phyloP scores from a whole-genome alignment of 1,140 invertebrate genomes.

The Dryas iulia region DNA sequence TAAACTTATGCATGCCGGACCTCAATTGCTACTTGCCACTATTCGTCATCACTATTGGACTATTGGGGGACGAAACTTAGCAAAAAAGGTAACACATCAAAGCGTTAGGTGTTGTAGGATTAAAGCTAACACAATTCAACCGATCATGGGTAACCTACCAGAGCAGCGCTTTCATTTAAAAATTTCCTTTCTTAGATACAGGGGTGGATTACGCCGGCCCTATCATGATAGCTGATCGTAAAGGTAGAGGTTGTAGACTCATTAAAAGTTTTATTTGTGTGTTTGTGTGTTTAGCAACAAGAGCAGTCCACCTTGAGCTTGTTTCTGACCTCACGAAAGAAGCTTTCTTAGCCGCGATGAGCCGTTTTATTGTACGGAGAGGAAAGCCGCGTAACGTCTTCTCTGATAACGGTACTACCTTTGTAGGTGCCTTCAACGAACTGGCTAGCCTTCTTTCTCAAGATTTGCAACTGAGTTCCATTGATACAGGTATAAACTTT shows the following conservation, averaged over 20 bases:
- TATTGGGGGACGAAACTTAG: conserved; percentile 29
- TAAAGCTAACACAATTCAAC: conserved; percentile 18
- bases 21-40: conserved; percentile 25
- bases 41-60: conserved; percentile 33
- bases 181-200: conserved; percentile 32
- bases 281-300: conserved; percentile 34
- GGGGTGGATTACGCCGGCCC: conserved; percentile 56
- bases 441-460: background rate
- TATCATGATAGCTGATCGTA: conserved; percentile 38
- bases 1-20: conserved; percentile 26
- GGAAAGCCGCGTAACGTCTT: conserved; percentile 23
- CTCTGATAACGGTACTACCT: conserved; percentile 32
- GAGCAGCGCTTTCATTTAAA: conserved; percentile 11
- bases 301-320: conserved; percentile 35
- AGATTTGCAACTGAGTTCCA: background rate
- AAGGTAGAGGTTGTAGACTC: conserved; percentile 36
- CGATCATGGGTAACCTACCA: conserved; percentile 36
- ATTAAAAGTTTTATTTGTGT: conserved; percentile 47
- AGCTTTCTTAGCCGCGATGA: conserved; percentile 17
- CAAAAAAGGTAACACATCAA: background rate
- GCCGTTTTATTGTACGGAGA: conserved; percentile 27
- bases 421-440: too few relatives aligned
- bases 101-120: conserved; percentile 24
- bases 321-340: conserved; percentile 17
- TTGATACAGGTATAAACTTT: conserved; percentile 4